Evolutionary conservation across 2,888 invertebrate species (phyloP).

Genomic region (Amblyjoppa proteus): DNA sequence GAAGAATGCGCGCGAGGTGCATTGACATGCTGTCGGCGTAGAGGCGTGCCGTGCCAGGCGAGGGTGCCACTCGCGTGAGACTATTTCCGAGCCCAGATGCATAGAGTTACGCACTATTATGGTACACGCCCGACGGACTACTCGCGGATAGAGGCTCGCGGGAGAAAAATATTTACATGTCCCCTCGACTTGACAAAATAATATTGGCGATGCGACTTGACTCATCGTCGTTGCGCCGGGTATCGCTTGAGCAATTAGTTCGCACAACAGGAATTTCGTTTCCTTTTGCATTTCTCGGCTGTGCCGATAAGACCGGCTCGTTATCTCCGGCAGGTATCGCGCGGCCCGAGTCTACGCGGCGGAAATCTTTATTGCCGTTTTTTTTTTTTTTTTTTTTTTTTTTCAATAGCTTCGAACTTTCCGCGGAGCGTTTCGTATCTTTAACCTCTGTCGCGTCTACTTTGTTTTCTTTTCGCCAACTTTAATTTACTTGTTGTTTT

Average conservation of each 20-base stretch:
- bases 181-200: background rate
- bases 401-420: conserved; percentile 6
- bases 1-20: conserved; percentile 62
- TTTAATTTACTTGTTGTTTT: background rate
- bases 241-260: conserved; percentile 20
- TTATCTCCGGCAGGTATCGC: conserved; percentile 8
- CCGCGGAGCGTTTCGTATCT: background rate
- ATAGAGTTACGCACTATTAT: conserved; percentile 58
- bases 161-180: conserved; percentile 15
- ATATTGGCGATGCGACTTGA: background rate
- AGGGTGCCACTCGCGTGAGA: conserved; percentile 62
- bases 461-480: background rate
- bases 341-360: background rate
- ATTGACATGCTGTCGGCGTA: conserved; percentile 63
- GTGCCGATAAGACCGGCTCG: conserved; percentile 1
- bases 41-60: conserved; percentile 36
- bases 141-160: background rate
- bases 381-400: background rate
- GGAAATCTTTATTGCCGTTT: background rate
- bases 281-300: conserved; percentile 1
- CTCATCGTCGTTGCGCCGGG: background rate
- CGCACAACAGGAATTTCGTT: background rate
- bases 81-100: conserved; percentile 67
- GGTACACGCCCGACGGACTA: background rate
- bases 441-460: background rate